A percentile compares a stretch with the other conserved stretches of the same genome.
Evolutionary conservation across 2,888 invertebrate species (phyloP).

Genomic region (Ceriagrion tenellum): DNA sequence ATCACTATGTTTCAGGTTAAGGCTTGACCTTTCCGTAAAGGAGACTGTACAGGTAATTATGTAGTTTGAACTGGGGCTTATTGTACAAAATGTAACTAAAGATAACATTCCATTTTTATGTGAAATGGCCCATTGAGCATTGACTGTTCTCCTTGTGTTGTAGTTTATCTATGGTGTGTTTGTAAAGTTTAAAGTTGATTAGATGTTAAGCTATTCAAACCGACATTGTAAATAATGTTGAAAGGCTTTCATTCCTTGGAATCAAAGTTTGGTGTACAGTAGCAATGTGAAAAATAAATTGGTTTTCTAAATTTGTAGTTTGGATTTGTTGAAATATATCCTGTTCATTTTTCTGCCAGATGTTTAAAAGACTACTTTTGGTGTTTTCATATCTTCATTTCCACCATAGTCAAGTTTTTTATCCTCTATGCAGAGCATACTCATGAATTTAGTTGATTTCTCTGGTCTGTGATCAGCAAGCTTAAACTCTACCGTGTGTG

Average conservation of each 20-base stretch:
- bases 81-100: slow-evolving; percentile 9
- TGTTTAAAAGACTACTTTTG: too few species aligned
- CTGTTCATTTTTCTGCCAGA: too few species aligned
- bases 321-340: too few species aligned
- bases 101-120: slow-evolving; percentile 12
- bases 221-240: slow-evolving; percentile 32
- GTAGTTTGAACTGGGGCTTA: neutral
- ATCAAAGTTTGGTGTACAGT: slow-evolving; percentile 32
- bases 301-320: neutral
- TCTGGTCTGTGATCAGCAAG: too few species aligned
- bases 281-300: neutral
- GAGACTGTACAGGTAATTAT: neutral
- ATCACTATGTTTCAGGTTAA: neutral
- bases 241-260: slow-evolving; percentile 30
- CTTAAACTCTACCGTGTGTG: too few species aligned
- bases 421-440: too few species aligned
- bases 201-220: neutral
- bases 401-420: too few species aligned
- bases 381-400: too few species aligned
- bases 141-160: neutral
- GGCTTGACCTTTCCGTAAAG: neutral
- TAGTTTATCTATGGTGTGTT: neutral
- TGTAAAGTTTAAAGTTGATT: slow-evolving; percentile 19
- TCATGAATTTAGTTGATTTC: too few species aligned
- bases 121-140: neutral